Conservation (phyloP, 2,888 invertebrate genomes). For the Catocala nupta region DNA sequence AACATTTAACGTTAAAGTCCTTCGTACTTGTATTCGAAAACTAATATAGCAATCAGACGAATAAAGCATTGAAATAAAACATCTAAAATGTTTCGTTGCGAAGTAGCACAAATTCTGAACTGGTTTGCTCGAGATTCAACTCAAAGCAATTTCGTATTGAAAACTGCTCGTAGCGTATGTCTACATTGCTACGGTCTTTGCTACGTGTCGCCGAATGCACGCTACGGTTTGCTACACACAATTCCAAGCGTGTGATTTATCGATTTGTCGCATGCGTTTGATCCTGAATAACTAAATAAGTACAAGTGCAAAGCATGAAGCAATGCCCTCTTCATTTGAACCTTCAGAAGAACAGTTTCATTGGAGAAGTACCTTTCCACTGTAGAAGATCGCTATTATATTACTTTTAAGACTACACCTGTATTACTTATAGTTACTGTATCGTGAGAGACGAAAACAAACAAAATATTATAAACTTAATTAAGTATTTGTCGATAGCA, state of each 20-base stretch:
- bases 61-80: slow-evolving; percentile 41
- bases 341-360: too few species aligned
- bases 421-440: too few species aligned
- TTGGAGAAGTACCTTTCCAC: too few species aligned
- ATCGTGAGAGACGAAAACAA: too few species aligned
- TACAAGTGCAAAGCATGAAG: too few species aligned
- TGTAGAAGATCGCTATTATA: too few species aligned
- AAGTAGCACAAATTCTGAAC: slow-evolving; percentile 41
- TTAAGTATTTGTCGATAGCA: too few species aligned
- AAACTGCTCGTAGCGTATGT: slow-evolving; percentile 50
- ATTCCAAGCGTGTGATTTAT: neutral
- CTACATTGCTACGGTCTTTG: slow-evolving; percentile 50
- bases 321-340: too few species aligned
- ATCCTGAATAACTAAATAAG: too few species aligned
- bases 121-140: slow-evolving; percentile 27
- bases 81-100: slow-evolving; percentile 30
- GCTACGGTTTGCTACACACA: slow-evolving; percentile 24
- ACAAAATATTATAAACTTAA: too few species aligned
- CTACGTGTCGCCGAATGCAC: slow-evolving; percentile 40
- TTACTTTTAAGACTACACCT: too few species aligned
- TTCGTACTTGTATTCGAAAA: slow-evolving; percentile 16
- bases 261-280: slow-evolving; percentile 1
- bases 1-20: neutral
- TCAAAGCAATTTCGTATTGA: slow-evolving; percentile 55
- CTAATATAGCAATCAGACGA: slow-evolving; percentile 43